These are phyloP conservation scores for Drosophila suzukii DNA, from an alignment of 1,140 invertebrate genomes.

Conservation along the genomic window DNA sequence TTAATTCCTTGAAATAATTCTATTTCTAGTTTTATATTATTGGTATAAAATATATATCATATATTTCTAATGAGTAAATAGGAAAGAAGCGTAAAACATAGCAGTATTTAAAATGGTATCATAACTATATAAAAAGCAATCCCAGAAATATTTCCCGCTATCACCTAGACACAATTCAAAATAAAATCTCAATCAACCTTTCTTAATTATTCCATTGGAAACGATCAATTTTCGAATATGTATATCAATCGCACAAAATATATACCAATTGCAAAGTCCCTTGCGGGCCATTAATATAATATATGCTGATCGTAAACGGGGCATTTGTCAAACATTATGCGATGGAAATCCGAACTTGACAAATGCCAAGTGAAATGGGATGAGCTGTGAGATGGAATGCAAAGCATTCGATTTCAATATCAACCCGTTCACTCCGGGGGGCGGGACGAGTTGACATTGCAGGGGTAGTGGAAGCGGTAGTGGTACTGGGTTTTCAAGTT, in stretches of 20 bases:
- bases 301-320: conserved; percentile 37
- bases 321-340: conserved; percentile 37
- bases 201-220: not conserved
- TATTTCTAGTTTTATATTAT: not conserved
- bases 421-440: conserved; percentile 23
- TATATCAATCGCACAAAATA: conserved; percentile 5
- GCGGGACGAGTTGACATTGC: conserved; percentile 11
- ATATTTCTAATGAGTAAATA: no score
- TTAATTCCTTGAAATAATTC: not conserved
- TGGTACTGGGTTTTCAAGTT: conserved; percentile 8
- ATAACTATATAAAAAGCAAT: no score
- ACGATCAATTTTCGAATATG: conserved; percentile 15
- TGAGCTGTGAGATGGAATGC: conserved; percentile 10
- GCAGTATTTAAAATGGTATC: not conserved
- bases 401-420: conserved; percentile 36
- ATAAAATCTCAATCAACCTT: not conserved
- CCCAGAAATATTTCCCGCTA: not conserved
- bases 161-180: not conserved
- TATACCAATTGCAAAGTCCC: conserved; percentile 1
- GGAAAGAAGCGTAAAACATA: no score
- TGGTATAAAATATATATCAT: no score
- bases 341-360: conserved; percentile 46
- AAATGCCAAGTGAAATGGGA: conserved; percentile 43
- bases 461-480: not conserved
- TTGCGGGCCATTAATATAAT: conserved; percentile 27